phyloP scores from a whole-genome alignment of 2,888 invertebrate species.

The Cosmorhoe ocellata region DNA sequence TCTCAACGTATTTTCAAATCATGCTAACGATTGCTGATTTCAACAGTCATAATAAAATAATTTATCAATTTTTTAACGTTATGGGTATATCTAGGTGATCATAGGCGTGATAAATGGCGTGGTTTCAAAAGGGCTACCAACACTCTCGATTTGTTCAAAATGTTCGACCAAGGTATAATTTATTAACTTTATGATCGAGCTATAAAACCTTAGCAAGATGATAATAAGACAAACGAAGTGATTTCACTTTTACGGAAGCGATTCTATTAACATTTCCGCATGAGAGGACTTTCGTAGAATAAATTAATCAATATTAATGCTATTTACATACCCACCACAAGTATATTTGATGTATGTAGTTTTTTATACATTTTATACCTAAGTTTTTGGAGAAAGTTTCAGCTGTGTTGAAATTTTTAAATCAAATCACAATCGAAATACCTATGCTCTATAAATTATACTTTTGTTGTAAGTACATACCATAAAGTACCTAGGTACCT shows the following conservation, averaged over 20 bases:
- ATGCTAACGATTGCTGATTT: no score
- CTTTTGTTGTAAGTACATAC: no score
- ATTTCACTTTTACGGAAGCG: constrained; percentile 33
- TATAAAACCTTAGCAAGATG: constrained; percentile 10
- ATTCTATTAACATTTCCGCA: constrained; percentile 19
- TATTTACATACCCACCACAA: not conserved
- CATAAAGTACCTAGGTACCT: no score
- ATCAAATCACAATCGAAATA: no score
- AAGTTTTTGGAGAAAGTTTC: no score
- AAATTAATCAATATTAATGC: constrained; percentile 15
- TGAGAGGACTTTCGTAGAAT: constrained; percentile 24
- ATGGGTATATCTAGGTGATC: not conserved
- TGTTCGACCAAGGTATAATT: constrained; percentile 1
- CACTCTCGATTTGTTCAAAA: not conserved
- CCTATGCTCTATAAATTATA: no score
- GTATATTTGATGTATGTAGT: not conserved
- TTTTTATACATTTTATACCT: no score
- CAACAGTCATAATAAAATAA: not conserved
- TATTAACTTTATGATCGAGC: constrained; percentile 10
- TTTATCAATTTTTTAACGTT: not conserved
- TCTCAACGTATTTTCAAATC: no score
- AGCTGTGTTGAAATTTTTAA: no score
- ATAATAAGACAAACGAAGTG: constrained; percentile 15
- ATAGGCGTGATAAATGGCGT: constrained; percentile 2
- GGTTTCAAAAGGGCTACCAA: constrained; percentile 6